Conservation (phyloP, 2,797 vertebrate genomes). For the Bufotes viridis region DNA sequence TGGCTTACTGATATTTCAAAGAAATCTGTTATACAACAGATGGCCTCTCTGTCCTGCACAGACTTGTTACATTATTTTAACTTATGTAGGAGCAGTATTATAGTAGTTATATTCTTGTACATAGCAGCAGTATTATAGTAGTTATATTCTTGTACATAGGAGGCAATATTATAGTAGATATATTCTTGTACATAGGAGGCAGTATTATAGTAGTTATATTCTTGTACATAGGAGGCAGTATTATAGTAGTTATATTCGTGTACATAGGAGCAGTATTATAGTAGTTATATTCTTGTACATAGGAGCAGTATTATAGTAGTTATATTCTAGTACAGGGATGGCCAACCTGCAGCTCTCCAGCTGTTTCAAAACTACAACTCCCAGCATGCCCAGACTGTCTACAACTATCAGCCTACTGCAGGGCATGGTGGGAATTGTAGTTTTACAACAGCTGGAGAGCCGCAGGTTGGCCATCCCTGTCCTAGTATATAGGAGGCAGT, state of each 20-base stretch:
- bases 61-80: too few species aligned
- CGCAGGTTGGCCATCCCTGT: too few species aligned
- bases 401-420: too few species aligned
- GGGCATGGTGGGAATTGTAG: too few species aligned
- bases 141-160: slow-evolving; percentile 10
- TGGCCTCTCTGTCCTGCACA: too few species aligned
- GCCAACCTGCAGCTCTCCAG: too few species aligned
- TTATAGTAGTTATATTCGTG: slow-evolving; percentile 16
- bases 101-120: slow-evolving; percentile 9
- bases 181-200: slow-evolving; percentile 4
- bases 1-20: too few species aligned
- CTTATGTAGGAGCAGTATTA: background rate
- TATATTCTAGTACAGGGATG: too few species aligned
- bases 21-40: too few species aligned
- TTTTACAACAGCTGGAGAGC: too few species aligned
- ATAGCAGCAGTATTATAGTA: slow-evolving; percentile 17
- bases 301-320: background rate
- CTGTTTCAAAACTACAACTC: too few species aligned
- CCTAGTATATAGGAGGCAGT: background rate
- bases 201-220: slow-evolving; percentile 10
- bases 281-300: slow-evolving; percentile 12
- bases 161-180: slow-evolving; percentile 15
- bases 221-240: slow-evolving; percentile 2
- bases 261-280: background rate
- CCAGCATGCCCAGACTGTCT: too few species aligned